A percentile compares a stretch with the other conserved stretches of the same genome.
Evolutionary conservation across 2,113 vertebrate species (phyloP).

Genomic region (Melierax canorus): DNA sequence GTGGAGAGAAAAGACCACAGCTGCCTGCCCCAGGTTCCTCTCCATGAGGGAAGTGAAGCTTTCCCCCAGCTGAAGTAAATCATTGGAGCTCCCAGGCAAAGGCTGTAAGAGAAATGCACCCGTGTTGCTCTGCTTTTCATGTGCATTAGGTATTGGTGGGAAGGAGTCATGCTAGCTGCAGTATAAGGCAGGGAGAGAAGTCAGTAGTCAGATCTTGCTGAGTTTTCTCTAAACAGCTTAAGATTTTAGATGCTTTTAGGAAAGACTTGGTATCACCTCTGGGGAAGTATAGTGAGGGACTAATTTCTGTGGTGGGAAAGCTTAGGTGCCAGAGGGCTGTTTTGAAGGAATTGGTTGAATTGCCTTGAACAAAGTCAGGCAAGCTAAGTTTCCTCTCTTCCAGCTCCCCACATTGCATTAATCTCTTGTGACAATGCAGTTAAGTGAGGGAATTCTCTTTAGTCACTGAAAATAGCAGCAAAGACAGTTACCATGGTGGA

Average conservation of each 20-base stretch:
- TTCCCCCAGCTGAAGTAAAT: neutral
- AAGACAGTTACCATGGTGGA: neutral
- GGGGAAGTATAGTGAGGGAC: neutral
- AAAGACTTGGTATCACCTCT: neutral
- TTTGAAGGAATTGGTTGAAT: neutral
- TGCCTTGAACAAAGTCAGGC: neutral
- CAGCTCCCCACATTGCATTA: neutral
- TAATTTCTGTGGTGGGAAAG: neutral
- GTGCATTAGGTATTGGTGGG: no score
- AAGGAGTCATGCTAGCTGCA: neutral
- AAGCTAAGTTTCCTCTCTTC: neutral
- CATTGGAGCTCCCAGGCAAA: neutral
- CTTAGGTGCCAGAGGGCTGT: neutral
- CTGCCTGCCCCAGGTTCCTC: neutral
- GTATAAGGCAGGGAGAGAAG: accelerated
- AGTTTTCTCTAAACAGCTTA: neutral
- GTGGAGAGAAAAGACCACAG: neutral
- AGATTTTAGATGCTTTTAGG: neutral
- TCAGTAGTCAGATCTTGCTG: neutral
- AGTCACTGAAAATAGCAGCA: neutral
- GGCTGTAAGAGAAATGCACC: accelerated
- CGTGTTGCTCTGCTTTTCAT: neutral
- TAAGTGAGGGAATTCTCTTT: neutral
- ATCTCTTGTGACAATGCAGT: neutral
- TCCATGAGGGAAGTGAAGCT: neutral